phyloP scores from a whole-genome alignment of 2,888 invertebrate species.

The Tetranychus truncatus region DNA sequence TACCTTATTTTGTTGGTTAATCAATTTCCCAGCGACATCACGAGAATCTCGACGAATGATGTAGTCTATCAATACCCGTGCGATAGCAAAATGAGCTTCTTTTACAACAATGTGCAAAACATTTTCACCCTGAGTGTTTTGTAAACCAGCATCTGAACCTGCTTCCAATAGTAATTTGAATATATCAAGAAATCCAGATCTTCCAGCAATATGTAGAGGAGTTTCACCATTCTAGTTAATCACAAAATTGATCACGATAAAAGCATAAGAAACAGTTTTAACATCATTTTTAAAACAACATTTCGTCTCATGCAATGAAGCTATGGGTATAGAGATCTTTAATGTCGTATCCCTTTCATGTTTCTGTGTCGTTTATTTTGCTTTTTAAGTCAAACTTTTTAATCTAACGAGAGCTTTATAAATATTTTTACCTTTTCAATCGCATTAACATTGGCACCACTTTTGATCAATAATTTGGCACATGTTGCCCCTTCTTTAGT shows the following conservation, averaged over 20 bases:
- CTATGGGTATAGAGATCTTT: too few species aligned
- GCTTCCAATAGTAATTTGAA: conserved; percentile 71
- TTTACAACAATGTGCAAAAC: conserved; percentile 83
- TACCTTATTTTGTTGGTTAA: conserved; percentile 62
- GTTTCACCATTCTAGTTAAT: conserved; percentile 58
- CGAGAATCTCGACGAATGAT: conserved; percentile 32
- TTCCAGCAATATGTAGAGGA: conserved; percentile 85
- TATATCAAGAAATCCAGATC: conserved; percentile 71
- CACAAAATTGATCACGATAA: neutral
- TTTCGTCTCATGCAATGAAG: too few species aligned
- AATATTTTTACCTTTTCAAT: conserved; percentile 50
- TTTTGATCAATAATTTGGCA: conserved; percentile 89
- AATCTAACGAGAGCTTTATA: neutral
- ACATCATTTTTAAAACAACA: neutral
- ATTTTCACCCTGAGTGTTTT: conserved; percentile 86
- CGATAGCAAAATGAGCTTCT: conserved; percentile 52
- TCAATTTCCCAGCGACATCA: conserved; percentile 59
- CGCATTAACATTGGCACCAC: conserved; percentile 88
- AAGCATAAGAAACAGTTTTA: neutral
- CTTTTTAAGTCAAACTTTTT: neutral
- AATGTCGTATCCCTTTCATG: neutral
- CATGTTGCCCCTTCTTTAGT: conserved; percentile 78
- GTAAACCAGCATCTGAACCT: conserved; percentile 74
- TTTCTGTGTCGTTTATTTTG: too few species aligned
- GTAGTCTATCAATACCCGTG: conserved; percentile 62